Percentiles rank a stretch among this genome's conserved stretches.
Evolutionary conservation across 2,113 vertebrate genomes (phyloP).

Genomic region (Alectura lathami): DNA sequence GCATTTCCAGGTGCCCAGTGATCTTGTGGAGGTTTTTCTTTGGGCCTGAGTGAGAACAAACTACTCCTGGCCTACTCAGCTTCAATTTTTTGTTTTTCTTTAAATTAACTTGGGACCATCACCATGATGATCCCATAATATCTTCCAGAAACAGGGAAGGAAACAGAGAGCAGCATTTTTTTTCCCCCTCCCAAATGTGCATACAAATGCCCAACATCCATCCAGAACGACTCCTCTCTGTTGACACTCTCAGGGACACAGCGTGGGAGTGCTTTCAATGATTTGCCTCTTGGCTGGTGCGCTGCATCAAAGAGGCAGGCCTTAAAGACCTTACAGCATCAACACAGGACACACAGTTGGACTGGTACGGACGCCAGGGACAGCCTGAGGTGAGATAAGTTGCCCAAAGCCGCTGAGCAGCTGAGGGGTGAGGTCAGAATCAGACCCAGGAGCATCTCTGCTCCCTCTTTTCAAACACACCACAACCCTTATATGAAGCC

Average conservation of each 20-base stretch:
- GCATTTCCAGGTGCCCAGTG: not conserved
- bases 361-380: not conserved
- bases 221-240: not conserved
- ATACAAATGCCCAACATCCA: not conserved
- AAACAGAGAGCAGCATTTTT: not conserved
- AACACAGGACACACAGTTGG: no score
- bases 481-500: accelerated
- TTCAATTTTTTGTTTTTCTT: not conserved
- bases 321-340: not conserved
- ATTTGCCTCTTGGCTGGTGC: not conserved
- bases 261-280: not conserved
- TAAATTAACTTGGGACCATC: not conserved
- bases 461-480: not conserved
- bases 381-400: not conserved
- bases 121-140: not conserved
- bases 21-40: not conserved
- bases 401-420: not conserved
- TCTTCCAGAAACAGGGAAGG: not conserved
- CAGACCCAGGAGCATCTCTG: not conserved
- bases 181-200: not conserved
- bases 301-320: not conserved
- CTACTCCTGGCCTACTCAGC: not conserved
- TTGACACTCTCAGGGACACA: not conserved
- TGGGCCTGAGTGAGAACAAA: not conserved
- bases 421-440: accelerated